These are phyloP conservation scores for Sympetrum striolatum DNA, from an alignment of 2,888 invertebrate genomes.

Conservation along the genomic window DNA sequence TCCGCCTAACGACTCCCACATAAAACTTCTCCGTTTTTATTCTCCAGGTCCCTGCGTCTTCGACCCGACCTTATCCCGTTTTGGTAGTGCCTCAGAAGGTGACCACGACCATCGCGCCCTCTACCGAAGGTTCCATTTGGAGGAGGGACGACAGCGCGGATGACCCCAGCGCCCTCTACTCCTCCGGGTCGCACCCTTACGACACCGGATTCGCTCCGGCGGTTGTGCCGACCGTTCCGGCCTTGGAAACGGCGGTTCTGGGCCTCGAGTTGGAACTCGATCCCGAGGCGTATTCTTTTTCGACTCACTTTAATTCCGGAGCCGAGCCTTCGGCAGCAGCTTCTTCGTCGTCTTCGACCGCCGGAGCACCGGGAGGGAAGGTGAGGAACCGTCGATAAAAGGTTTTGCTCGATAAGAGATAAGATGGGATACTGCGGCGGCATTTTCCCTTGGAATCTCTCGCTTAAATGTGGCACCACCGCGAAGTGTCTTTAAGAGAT, in stretches of 20 bases:
- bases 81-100: conserved; percentile 6
- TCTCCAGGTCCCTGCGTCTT: background rate
- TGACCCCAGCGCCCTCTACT: conserved; percentile 27
- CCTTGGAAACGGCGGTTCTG: conserved; percentile 28
- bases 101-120: background rate
- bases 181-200: background rate
- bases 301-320: background rate
- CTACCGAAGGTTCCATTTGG: conserved; percentile 29
- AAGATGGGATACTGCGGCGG: no score
- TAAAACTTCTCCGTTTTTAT: background rate
- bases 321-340: background rate
- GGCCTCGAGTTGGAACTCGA: conserved; percentile 22
- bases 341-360: conserved; percentile 2
- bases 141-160: conserved; percentile 23
- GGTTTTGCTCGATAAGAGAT: no score
- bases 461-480: no score
- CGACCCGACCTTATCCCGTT: conserved; percentile 18
- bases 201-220: background rate
- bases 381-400: background rate
- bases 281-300: conserved; percentile 16
- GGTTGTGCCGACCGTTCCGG: conserved; percentile 13
- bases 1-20: background rate
- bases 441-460: no score
- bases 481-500: no score
- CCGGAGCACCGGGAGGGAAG: background rate